Conservation (phyloP, 2,797 vertebrate genomes). For the Sebastes minor region DNA sequence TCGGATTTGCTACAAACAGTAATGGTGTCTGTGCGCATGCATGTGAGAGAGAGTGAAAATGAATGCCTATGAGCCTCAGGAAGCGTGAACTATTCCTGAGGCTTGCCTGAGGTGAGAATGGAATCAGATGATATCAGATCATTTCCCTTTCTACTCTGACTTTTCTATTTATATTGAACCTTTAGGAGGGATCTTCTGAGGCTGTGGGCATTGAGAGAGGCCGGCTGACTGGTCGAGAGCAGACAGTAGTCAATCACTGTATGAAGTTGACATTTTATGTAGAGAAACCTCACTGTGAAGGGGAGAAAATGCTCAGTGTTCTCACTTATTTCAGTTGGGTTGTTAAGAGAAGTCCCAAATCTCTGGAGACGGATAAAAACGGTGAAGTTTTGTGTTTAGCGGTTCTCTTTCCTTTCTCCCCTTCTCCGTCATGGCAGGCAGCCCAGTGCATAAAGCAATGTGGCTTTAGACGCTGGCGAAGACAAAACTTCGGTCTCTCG, state of each 20-base stretch:
- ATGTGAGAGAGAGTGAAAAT: conserved; percentile 11
- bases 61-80: conserved; percentile 4
- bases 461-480: conserved; percentile 63
- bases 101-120: conserved; percentile 22
- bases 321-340: conserved; percentile 23
- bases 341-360: conserved; percentile 31
- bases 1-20: neutral
- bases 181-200: neutral
- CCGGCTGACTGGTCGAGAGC: neutral
- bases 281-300: neutral
- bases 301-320: conserved; percentile 13
- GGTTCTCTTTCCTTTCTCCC: conserved; percentile 25
- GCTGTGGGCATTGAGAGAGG: neutral
- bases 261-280: neutral
- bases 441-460: conserved; percentile 70
- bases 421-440: conserved; percentile 60
- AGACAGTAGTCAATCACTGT: neutral
- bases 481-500: conserved; percentile 63
- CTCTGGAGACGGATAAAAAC: conserved; percentile 44
- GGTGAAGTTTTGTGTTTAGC: conserved; percentile 28
- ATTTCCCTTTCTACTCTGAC: conserved; percentile 32
- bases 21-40: neutral
- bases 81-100: conserved; percentile 19
- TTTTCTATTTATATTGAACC: conserved; percentile 32
- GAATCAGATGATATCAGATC: conserved; percentile 49